Percentiles rank a stretch among this genome's conserved stretches.
These are phyloP conservation scores for Macquaria ambigua DNA, from an alignment of 2,113 vertebrate genomes.

Conservation along the genomic window DNA sequence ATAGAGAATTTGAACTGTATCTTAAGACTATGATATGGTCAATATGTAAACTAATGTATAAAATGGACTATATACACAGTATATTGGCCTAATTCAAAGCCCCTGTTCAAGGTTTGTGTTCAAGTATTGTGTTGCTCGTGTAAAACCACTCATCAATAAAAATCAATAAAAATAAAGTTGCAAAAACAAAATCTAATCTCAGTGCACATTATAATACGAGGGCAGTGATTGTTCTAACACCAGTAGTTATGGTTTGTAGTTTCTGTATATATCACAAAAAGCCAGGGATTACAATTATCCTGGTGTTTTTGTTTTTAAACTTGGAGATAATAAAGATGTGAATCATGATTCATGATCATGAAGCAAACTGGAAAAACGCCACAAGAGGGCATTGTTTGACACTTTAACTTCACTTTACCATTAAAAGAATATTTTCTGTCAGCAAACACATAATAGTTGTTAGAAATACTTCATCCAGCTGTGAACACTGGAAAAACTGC, in stretches of 20 bases:
- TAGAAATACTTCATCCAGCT: not conserved
- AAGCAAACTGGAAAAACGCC: conserved; percentile 4
- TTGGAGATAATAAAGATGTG: not conserved
- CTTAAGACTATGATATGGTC: not conserved
- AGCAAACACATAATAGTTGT: not conserved
- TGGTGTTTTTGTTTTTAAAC: not conserved
- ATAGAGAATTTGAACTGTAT: not conserved
- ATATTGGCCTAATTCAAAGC: not conserved
- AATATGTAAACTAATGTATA: not conserved
- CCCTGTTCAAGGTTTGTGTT: not conserved
- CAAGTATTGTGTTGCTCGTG: not conserved
- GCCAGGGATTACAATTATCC: too few species aligned
- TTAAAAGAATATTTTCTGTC: conserved; percentile 3
- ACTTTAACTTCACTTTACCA: not conserved
- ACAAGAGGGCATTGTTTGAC: conserved; percentile 58
- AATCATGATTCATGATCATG: not conserved
- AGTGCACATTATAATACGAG: not conserved
- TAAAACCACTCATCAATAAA: not conserved
- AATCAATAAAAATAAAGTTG: not conserved
- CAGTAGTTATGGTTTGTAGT: not conserved
- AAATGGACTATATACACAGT: not conserved
- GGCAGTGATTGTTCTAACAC: not conserved
- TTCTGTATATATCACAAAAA: not conserved
- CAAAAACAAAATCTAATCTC: not conserved
- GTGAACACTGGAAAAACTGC: not conserved